Evolutionary conservation across 2,113 vertebrate species (phyloP).

Genomic region (Merops nubicus): DNA sequence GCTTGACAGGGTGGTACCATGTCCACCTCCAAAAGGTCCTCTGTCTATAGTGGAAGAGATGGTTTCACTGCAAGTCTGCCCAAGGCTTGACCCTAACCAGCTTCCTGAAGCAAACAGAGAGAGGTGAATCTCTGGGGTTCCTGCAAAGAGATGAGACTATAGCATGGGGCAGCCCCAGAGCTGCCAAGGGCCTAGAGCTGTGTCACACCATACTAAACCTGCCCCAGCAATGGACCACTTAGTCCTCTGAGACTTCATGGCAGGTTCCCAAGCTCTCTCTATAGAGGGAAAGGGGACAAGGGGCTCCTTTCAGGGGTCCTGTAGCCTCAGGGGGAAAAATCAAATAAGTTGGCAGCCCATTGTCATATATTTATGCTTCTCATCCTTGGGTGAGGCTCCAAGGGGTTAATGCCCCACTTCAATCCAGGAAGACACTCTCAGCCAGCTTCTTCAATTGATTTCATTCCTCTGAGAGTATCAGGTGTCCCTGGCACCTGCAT

Average conservation of each 20-base stretch:
- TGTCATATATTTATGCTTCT: background rate
- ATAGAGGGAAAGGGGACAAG: background rate
- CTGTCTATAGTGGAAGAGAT: background rate
- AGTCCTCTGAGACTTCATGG: background rate
- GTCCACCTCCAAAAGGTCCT: background rate
- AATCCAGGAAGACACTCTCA: background rate
- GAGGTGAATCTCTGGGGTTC: background rate
- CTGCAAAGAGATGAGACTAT: background rate
- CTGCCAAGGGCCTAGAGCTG: no score
- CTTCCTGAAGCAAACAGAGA: background rate
- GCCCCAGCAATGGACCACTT: background rate
- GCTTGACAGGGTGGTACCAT: background rate
- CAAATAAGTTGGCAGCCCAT: background rate
- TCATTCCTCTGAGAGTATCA: background rate
- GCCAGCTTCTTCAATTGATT: background rate
- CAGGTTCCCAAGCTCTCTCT: background rate
- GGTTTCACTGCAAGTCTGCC: background rate
- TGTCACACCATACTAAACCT: accelerated
- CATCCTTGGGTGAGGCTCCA: background rate
- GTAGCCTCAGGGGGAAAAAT: background rate
- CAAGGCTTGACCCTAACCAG: background rate
- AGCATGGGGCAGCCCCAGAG: no score
- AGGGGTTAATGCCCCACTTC: background rate
- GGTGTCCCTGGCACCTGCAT: background rate
- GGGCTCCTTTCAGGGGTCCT: background rate